Percentiles rank a stretch among this genome's conserved stretches.
Conservation (phyloP, 2,888 invertebrate species). For the Orthonychiurus folsomi region DNA sequence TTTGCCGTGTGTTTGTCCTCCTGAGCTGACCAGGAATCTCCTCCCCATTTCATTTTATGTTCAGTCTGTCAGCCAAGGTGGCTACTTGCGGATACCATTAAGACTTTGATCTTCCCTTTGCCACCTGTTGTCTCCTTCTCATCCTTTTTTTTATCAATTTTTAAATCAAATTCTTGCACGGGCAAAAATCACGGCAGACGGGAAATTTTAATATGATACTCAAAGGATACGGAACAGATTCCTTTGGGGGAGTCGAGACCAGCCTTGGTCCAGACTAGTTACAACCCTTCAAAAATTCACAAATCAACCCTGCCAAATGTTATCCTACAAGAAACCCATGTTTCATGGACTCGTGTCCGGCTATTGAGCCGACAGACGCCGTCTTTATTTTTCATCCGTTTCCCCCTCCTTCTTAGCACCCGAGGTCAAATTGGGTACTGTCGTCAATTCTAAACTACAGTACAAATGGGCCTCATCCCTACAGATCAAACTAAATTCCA, state of each 20-base stretch:
- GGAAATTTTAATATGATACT: too few relatives aligned
- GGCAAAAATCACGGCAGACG: neutral
- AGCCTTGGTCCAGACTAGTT: too few relatives aligned
- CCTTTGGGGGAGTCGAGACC: too few relatives aligned
- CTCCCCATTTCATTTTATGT: too few relatives aligned
- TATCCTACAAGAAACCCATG: neutral
- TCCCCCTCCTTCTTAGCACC: neutral
- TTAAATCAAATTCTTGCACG: neutral
- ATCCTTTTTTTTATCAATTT: slow-evolving; percentile 14
- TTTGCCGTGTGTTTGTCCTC: too few relatives aligned
- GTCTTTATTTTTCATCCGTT: neutral
- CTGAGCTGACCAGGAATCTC: too few relatives aligned
- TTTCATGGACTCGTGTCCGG: neutral
- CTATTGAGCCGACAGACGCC: neutral
- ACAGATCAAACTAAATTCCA: too few relatives aligned
- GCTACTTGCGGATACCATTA: slow-evolving; percentile 13
- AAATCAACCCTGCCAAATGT: neutral
- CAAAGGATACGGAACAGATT: too few relatives aligned
- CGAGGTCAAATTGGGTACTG: neutral
- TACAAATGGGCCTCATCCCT: too few relatives aligned
- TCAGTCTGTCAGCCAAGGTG: slow-evolving; percentile 1
- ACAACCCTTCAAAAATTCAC: neutral
- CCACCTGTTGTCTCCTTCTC: slow-evolving; percentile 21
- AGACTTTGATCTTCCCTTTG: slow-evolving; percentile 17
- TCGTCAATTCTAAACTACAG: neutral